phyloP scores from a whole-genome alignment of 2,113 vertebrate species.

The Taurulus bubalis region DNA sequence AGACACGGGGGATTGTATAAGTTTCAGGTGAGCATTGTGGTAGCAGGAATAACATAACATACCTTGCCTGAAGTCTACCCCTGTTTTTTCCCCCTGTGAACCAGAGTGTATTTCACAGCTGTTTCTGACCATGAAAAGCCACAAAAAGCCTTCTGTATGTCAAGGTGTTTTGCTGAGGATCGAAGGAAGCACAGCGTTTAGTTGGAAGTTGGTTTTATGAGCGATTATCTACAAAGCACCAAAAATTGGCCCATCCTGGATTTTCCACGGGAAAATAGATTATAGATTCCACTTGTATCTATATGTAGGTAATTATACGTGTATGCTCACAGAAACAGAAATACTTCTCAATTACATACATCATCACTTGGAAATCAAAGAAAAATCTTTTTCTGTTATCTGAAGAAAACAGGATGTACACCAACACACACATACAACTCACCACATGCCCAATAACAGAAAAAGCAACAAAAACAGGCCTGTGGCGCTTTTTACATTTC shows the following conservation, averaged over 20 bases:
- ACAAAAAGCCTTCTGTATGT: neutral
- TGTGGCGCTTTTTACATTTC: slow-evolving; percentile 43
- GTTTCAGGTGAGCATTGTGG: too few relatives aligned
- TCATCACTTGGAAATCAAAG: neutral
- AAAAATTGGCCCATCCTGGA: too few relatives aligned
- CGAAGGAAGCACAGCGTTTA: too few relatives aligned
- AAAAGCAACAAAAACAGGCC: neutral
- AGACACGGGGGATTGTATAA: too few relatives aligned
- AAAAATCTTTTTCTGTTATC: neutral
- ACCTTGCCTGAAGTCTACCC: too few relatives aligned
- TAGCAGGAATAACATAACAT: too few relatives aligned
- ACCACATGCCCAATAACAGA: neutral
- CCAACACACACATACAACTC: neutral
- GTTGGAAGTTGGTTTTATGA: too few relatives aligned
- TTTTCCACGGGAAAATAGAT: too few relatives aligned
- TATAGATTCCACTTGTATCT: too few relatives aligned
- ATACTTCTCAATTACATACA: neutral
- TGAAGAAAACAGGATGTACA: neutral
- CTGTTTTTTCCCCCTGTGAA: neutral
- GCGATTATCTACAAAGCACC: neutral
- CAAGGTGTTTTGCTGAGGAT: too few relatives aligned
- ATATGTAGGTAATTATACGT: neutral
- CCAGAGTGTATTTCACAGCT: neutral
- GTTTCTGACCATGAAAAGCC: neutral
- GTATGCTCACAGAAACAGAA: neutral